These are phyloP conservation scores for Pyrochroa serraticornis DNA, from an alignment of 2,888 invertebrate species.

Conservation along the genomic window DNA sequence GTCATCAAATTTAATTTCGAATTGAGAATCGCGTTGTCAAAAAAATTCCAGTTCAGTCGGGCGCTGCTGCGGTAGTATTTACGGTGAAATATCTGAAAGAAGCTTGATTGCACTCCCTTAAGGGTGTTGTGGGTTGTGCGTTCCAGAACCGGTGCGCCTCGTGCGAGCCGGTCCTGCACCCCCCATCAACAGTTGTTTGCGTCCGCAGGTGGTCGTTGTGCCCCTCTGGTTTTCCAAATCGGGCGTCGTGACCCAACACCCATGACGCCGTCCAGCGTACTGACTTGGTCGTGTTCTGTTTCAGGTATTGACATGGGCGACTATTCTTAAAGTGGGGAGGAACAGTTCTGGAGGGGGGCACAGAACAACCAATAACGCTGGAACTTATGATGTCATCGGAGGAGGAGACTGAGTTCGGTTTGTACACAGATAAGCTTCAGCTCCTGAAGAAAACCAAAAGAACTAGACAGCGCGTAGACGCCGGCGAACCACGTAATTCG, in stretches of 20 bases:
- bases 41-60: too few relatives aligned
- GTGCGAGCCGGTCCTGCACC: too few relatives aligned
- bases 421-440: slow-evolving; percentile 90
- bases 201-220: slow-evolving; percentile 11
- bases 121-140: too few relatives aligned
- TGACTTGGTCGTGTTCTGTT: slow-evolving; percentile 39
- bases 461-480: slow-evolving; percentile 95
- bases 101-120: too few relatives aligned
- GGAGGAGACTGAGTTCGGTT: slow-evolving; percentile 93
- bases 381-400: slow-evolving; percentile 95
- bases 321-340: slow-evolving; percentile 64
- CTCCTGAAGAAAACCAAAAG: slow-evolving; percentile 92
- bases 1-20: too few relatives aligned
- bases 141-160: too few relatives aligned
- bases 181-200: slow-evolving; percentile 21
- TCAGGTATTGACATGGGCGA: slow-evolving; percentile 60
- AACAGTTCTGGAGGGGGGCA: slow-evolving; percentile 65
- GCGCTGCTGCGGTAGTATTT: too few relatives aligned
- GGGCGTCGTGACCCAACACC: too few relatives aligned
- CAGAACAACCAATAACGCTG: slow-evolving; percentile 81
- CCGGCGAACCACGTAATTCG: slow-evolving; percentile 93
- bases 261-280: background rate
- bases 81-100: too few relatives aligned
- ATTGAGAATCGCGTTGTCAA: too few relatives aligned
- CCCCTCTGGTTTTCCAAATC: too few relatives aligned